Conservation (phyloP, 1,140 invertebrate genomes). For the Stenopsyche tienmushanensis region DNA sequence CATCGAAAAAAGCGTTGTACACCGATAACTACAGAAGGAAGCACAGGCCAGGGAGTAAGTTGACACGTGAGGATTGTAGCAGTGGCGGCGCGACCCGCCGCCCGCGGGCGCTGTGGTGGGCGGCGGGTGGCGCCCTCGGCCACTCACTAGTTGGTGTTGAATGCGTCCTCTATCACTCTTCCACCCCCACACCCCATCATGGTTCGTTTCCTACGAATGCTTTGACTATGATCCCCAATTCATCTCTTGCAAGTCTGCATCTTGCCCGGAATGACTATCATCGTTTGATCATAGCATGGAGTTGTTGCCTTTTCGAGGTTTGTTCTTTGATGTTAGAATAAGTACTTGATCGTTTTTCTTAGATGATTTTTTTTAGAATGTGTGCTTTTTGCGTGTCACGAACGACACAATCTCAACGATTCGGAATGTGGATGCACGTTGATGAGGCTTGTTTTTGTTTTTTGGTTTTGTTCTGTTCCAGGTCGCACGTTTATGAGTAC, state of each 20-base stretch:
- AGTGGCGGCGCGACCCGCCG: not conserved
- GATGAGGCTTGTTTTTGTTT: constrained; percentile 33
- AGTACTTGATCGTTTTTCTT: constrained; percentile 30
- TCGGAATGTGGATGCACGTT: constrained; percentile 30
- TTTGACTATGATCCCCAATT: constrained; percentile 26
- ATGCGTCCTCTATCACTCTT: constrained; percentile 33
- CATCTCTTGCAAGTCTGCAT: constrained; percentile 36
- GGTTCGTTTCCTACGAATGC: constrained; percentile 36
- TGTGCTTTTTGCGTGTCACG: constrained; percentile 32
- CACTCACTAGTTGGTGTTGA: constrained; percentile 28
- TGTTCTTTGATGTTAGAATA: constrained; percentile 19
- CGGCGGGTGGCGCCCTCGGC: not conserved
- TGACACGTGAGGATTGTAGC: constrained; percentile 34
- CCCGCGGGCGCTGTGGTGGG: not conserved
- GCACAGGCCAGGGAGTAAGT: constrained; percentile 58
- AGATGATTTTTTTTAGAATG: constrained; percentile 36
- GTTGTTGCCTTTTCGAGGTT: constrained; percentile 26
- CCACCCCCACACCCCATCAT: constrained; percentile 28
- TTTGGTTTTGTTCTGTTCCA: constrained; percentile 37
- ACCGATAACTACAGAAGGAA: constrained; percentile 57
- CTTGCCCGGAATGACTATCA: constrained; percentile 35
- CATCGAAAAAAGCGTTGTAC: constrained; percentile 37
- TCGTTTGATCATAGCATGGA: constrained; percentile 40
- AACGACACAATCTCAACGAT: constrained; percentile 7
- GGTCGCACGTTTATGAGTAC: constrained; percentile 37